phyloP scores from a whole-genome alignment of 2,888 invertebrate genomes.

The Erynnis tages region DNA sequence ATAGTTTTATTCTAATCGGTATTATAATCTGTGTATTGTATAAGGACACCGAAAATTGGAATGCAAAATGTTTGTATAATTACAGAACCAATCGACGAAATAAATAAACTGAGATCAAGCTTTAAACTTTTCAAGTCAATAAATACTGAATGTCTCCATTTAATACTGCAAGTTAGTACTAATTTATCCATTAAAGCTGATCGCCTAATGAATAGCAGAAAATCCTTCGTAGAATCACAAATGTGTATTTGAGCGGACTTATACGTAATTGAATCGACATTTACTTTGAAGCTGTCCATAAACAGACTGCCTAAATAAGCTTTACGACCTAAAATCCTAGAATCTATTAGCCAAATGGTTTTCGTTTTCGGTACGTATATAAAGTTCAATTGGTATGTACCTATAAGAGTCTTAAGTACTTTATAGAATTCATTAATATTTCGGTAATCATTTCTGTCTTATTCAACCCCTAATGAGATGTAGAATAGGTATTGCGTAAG shows the following conservation, averaged over 20 bases:
- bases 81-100: no score
- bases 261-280: conserved; percentile 6
- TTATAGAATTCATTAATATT: no score
- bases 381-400: not conserved
- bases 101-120: no score
- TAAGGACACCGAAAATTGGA: no score
- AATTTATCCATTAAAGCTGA: conserved; percentile 3
- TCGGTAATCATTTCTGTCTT: no score
- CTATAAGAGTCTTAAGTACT: not conserved
- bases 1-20: no score
- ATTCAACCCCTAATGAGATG: no score
- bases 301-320: conserved; percentile 4
- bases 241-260: conserved; percentile 1
- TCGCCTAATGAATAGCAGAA: not conserved
- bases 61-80: no score
- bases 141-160: no score
- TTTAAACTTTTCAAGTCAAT: no score
- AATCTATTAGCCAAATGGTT: conserved; percentile 7
- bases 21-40: no score
- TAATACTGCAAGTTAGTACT: not conserved
- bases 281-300: conserved; percentile 10
- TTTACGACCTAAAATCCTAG: conserved; percentile 3
- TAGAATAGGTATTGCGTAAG: no score
- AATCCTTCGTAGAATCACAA: not conserved
- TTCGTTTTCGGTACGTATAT: not conserved